These are phyloP conservation scores for Agrilus mali DNA, from an alignment of 2,888 invertebrate species.

Conservation along the genomic window DNA sequence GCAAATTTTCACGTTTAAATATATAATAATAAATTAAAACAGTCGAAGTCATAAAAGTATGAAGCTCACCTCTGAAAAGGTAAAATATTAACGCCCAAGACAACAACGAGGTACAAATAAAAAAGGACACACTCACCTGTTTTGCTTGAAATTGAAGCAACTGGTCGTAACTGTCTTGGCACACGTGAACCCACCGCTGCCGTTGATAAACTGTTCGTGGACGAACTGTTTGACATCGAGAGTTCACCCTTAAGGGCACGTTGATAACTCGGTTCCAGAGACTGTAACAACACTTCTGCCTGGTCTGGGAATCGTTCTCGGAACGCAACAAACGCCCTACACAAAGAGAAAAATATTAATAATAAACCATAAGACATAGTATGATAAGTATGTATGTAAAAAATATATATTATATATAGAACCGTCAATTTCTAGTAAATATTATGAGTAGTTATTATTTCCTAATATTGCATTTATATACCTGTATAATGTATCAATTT, in stretches of 20 bases:
- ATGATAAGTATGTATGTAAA: too few relatives aligned
- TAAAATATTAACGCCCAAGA: too few relatives aligned
- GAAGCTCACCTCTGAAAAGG: too few relatives aligned
- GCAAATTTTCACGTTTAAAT: too few relatives aligned
- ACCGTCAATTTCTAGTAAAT: too few relatives aligned
- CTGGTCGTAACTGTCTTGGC: slow-evolving; percentile 30
- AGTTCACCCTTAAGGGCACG: slow-evolving; percentile 45
- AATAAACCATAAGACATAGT: too few relatives aligned
- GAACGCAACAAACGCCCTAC: slow-evolving; percentile 82
- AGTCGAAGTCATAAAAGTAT: too few relatives aligned
- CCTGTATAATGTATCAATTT: slow-evolving; percentile 8
- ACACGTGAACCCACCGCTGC: slow-evolving; percentile 31
- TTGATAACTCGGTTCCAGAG: slow-evolving; percentile 68
- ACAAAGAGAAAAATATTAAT: slow-evolving; percentile 11
- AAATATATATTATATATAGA: too few relatives aligned
- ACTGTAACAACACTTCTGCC: slow-evolving; percentile 71
- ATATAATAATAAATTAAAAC: too few relatives aligned
- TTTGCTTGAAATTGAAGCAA: slow-evolving; percentile 28
- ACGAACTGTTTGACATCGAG: slow-evolving; percentile 44
- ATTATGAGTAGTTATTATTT: too few relatives aligned
- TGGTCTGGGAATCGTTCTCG: slow-evolving; percentile 82
- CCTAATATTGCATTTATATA: too few relatives aligned
- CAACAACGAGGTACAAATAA: neutral
- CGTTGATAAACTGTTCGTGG: slow-evolving; percentile 38
- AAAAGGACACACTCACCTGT: slow-evolving; percentile 30